These are phyloP conservation scores for Hirudinaria manillensis DNA, from an alignment of 2,888 invertebrate genomes.

Conservation along the genomic window DNA sequence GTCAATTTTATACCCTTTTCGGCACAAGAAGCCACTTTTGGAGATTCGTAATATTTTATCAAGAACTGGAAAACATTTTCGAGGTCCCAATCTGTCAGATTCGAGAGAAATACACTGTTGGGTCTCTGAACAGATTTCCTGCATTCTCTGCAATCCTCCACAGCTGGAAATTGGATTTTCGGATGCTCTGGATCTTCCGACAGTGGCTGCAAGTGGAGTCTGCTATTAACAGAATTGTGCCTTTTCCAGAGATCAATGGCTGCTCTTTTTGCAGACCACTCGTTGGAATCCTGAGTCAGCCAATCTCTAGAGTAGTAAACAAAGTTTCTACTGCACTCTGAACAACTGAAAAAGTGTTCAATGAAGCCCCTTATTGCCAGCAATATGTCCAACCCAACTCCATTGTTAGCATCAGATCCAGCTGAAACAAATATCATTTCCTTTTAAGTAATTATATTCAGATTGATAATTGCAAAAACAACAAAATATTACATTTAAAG, in stretches of 20 bases:
- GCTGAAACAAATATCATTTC: neutral
- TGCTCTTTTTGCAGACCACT: constrained; percentile 58
- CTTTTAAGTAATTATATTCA: neutral
- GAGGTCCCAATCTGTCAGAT: constrained; percentile 19
- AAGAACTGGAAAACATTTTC: constrained; percentile 29
- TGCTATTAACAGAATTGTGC: constrained; percentile 80
- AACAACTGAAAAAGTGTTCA: constrained; percentile 85
- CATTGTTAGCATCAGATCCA: neutral
- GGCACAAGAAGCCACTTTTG: neutral
- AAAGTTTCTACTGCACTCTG: constrained; percentile 83
- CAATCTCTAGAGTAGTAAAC: constrained; percentile 71
- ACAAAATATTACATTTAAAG: neutral
- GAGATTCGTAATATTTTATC: constrained; percentile 20
- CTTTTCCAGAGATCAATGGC: constrained; percentile 83
- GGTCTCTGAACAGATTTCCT: constrained; percentile 22
- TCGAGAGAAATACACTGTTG: neutral
- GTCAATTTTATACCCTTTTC: neutral
- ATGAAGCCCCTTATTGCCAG: constrained; percentile 78
- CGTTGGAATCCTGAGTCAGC: constrained; percentile 38
- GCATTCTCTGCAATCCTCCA: constrained; percentile 61
- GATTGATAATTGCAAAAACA: neutral
- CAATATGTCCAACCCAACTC: constrained; percentile 13
- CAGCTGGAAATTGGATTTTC: constrained; percentile 80
- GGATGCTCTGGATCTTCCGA: constrained; percentile 82
- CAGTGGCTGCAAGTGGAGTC: constrained; percentile 66